Evolutionary conservation across 2,113 vertebrate genomes (phyloP), one percentile per base, ranked within the genome.

Genomic region (Vimba vimba): DNA sequence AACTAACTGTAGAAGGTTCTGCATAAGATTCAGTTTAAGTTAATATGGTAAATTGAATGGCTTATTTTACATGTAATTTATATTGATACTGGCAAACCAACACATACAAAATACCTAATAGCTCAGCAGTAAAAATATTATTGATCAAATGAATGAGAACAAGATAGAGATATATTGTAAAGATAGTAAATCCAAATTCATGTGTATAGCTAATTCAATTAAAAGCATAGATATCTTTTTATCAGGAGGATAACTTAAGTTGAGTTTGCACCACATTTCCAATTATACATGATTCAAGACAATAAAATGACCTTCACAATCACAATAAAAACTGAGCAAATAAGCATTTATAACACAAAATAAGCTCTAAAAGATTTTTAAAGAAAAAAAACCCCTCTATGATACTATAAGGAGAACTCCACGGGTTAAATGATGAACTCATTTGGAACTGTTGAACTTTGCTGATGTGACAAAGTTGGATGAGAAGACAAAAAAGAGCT

Each of bases 401-500:
- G 9, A 4, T 21, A 23, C 23, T 45, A 43, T 25, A 43, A 45
- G 5, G 23, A 47, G 39, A 74, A 45, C 23, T 25, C 71, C 39
- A 45, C 25, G 71, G 39, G 71, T 75, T 43, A 47, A 75, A 47
- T 17, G 13, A 50, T 27, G 45, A 27, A 50, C 73, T 75, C 43
- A 50, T 76, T 50, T 66, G 25, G 17, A 81, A 62, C 23, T 62
- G n/a, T 30, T n/a, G 19, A 79, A 80, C 12, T 27, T 27, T 47
- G 23, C 19, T 66, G 79, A 66, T 50, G 60, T 21, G 62, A 33
- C 39, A 64, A 80, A 80, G 59, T 64, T 64, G 33, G 52, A n/a
- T 59, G 2, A 77, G 45, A 79, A 36, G 47, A 39, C 52, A 57
- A 55, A 83, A 73, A 83, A 73, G 66, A 73, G 78, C 64, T 75